Evolutionary conservation across 2,113 vertebrate genomes (phyloP).

Genomic region (Daubentonia madagascariensis): DNA sequence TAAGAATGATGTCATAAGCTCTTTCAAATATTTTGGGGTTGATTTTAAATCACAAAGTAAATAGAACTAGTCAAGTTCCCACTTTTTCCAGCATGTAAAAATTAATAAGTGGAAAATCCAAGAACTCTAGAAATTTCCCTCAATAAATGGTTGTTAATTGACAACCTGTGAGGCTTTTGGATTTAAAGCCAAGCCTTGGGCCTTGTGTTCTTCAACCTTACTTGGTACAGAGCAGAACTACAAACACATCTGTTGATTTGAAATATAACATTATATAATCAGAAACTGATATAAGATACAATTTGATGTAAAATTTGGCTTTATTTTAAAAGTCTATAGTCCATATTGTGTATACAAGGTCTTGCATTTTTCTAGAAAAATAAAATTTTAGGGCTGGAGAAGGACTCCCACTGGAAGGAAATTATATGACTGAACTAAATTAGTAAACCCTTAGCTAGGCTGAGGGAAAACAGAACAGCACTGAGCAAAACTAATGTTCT

Average conservation of each 20-base stretch:
- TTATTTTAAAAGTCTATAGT: background rate
- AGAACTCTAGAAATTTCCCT: background rate
- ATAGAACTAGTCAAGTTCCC: background rate
- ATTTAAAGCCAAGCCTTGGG: background rate
- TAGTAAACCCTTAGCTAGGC: background rate
- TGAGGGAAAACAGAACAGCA: background rate
- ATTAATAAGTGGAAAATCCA: constrained; percentile 7
- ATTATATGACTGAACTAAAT: background rate
- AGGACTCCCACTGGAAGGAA: background rate
- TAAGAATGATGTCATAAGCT: background rate
- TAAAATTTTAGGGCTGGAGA: background rate
- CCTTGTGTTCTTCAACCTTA: background rate
- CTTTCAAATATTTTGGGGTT: constrained; percentile 6
- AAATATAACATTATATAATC: background rate
- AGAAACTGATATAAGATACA: background rate
- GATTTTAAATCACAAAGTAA: constrained; percentile 8
- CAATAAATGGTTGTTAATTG: background rate
- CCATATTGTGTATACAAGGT: background rate
- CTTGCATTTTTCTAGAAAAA: background rate
- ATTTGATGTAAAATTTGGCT: background rate
- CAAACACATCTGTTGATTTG: background rate
- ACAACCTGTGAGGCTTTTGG: background rate
- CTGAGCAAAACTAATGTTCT: background rate
- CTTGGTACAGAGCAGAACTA: background rate
- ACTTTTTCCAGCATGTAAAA: background rate